Base-by-base conservation (phyloP, 2,888 invertebrate genomes). In the Lepidocyrtinus sp. region DNA sequence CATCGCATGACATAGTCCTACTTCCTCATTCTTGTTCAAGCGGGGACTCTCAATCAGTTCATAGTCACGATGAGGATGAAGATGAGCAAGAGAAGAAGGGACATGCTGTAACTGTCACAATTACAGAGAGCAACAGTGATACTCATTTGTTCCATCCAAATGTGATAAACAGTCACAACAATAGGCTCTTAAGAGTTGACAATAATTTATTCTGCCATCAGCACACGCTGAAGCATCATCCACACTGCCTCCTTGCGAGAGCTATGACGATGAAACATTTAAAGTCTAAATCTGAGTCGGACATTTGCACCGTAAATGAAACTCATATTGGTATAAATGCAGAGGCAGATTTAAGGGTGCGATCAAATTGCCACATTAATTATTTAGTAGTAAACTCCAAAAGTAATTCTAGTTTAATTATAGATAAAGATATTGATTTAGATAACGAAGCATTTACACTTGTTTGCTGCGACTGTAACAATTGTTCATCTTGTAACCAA, bases 241-340 rank as follows among this genome's bases (percentile, higher is more conserved):
- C 55, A 17, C 63, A 70, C 0, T 75, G 71, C 26, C 0, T 55
- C 15, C 12, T 19, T 21, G 21, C 1, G 22, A 1, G 61, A 68
- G 36, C 9, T n/a, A 36, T n/a, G 27, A 15, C 46, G 36, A n/a
- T n/a, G n/a, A 71, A 65, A 5, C 67, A 36, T 1, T 22, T 59
- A n/a, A 82, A 82, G 50, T 81, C 81, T 17, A 81, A 81, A 25
- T 82, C 82, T 1, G 82, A 82, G 45, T 78, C 77, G 50, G 82
- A 82, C 27, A 82, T 82, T 17, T 79, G 74, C 25, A 22, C 45
- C 0, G 21, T 22, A 0, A 27, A 70, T 25, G n/a, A n/a, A n/a
- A n/a, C n/a, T n/a, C 50, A 36, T 24, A 55, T 55, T 26, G 25
- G 24, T 36, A 24, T 63, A 45, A 50, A 79, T 64, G 50, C 61